A percentile compares a stretch with the other conserved stretches of the same genome.
phyloP scores from a whole-genome alignment of 2,797 vertebrate species.

The Cheirogaleus major region DNA sequence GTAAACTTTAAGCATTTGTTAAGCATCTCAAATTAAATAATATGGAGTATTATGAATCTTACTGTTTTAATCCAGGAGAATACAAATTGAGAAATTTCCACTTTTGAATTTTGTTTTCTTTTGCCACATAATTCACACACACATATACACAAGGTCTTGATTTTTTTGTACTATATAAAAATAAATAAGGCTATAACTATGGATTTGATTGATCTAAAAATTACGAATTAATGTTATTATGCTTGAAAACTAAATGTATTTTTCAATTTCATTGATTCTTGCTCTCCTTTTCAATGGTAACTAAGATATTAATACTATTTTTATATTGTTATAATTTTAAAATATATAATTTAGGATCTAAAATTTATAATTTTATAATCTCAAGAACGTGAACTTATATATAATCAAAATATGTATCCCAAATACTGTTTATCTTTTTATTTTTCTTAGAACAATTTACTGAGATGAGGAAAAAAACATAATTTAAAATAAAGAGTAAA shows the following conservation, averaged over 20 bases:
- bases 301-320: conserved; percentile 14
- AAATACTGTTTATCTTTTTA: background rate
- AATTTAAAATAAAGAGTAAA: conserved; percentile 22
- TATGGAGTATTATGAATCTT: background rate
- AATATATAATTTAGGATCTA: background rate
- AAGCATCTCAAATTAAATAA: conserved; percentile 18
- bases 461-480: background rate
- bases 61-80: background rate
- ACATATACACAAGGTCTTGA: background rate
- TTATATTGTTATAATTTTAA: background rate
- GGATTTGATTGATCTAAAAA: background rate
- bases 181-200: conserved; percentile 17
- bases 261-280: conserved; percentile 37
- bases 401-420: background rate
- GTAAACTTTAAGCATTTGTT: conserved; percentile 48
- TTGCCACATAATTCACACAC: background rate
- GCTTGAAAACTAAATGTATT: conserved; percentile 24
- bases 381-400: background rate
- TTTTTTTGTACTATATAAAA: conserved; percentile 13
- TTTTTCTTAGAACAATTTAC: background rate
- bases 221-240: conserved; percentile 1
- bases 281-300: background rate
- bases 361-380: background rate
- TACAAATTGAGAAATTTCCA: background rate
- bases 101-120: conserved; percentile 35